Evolutionary conservation across 30 jellyfish, hydroid and myxozoan genomes (phyloP), one percentile per base, ranked within the genome.

Genomic region (Aurelia sp.): DNA sequence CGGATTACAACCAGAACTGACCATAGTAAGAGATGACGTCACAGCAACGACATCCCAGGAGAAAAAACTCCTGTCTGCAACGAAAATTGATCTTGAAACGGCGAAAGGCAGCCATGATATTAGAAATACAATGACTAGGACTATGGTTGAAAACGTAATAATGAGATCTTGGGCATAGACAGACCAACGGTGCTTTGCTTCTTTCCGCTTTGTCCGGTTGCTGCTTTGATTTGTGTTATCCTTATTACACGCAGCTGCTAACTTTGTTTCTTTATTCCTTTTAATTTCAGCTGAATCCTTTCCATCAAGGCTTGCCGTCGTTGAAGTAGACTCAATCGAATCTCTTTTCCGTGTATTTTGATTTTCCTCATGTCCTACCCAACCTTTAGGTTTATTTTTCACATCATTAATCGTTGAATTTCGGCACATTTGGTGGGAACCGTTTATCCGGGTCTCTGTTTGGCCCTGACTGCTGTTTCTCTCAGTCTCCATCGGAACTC

Each of bases 81-180:
- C 86, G 47, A 83, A 83, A 2, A 50, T 40, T 19, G 53, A 53
- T 83, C 92, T 83, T 31, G 92, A 69, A 21, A 71, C 7, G 17
- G 86, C 86, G 69, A 83, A 83, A 1, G 92, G 92, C 40, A 60
- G 13, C 92, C 92, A 83, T 31, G 78, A 68, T 13, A 70, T 48
- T 18, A 70, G 44, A 63, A 83, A 83, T 60, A 71, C 80, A 30
- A 83, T 55, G 21, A 83, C 92, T 3, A 83, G 38, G 24, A 83
- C 76, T 21, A 83, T 21, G 4, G 92, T 83, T 40, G 92, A 83
- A 24, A 83, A 83, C 12, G 92, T 65, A 0, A 83, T 70, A 10
- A 66, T 58, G 58, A 68, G 72, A 44, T 83, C 92, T 16, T 83
- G 85, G 53, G 81, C 33, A 15, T 44, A 38, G 17, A 47, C 66